Conservation (phyloP, 2,113 vertebrate genomes). For the Numenius arquata region DNA sequence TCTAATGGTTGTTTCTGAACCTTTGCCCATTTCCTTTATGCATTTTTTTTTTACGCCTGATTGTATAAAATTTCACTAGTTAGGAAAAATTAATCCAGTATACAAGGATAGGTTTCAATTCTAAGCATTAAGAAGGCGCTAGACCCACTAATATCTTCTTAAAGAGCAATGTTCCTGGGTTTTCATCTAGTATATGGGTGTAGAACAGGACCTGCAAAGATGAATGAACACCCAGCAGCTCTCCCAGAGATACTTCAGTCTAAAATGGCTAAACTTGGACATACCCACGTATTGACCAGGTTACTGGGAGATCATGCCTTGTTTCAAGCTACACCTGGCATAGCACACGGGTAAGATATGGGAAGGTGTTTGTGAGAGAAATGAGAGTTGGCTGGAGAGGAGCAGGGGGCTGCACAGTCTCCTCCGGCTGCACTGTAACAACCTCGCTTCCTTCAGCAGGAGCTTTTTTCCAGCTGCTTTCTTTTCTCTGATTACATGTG, state of each 20-base stretch:
- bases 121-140: not conserved
- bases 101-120: not conserved
- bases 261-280: not conserved
- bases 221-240: not conserved
- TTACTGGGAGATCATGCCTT: not conserved
- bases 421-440: not conserved
- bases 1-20: not conserved
- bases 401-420: not conserved
- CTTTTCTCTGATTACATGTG: not conserved
- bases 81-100: not conserved
- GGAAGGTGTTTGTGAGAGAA: not conserved
- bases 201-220: not conserved
- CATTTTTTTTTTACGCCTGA: not conserved
- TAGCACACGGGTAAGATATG: not conserved
- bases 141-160: not conserved
- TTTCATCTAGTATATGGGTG: not conserved
- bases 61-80: not conserved
- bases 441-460: not conserved
- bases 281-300: fast-evolving
- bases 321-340: not conserved
- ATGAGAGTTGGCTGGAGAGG: not conserved
- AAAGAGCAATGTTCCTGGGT: not conserved
- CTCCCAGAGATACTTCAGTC: not conserved
- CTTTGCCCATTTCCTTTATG: not conserved
- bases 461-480: not conserved